Conservation (phyloP, 2,797 vertebrate genomes). For the Hyperoplus lanceolatus region DNA sequence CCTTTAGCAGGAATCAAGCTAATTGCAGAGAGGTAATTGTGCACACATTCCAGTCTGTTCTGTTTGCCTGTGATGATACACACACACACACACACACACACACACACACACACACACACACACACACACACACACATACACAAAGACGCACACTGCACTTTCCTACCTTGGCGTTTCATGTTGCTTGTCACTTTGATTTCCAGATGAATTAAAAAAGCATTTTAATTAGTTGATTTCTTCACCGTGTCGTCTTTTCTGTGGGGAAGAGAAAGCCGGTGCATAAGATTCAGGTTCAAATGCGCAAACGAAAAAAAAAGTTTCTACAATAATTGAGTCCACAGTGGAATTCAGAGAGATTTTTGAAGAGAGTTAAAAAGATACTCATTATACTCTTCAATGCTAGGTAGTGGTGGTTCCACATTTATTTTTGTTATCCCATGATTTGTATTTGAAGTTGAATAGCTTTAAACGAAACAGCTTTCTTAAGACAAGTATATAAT, state of each 20-base stretch:
- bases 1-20: conserved; percentile 87
- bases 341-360: conserved; percentile 40
- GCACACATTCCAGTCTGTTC: conserved; percentile 79
- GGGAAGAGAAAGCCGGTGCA: conserved; percentile 48
- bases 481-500: conserved; percentile 23
- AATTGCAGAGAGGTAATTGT: conserved; percentile 88
- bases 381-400: conserved; percentile 28
- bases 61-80: conserved; percentile 76
- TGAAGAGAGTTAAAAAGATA: conserved; percentile 41
- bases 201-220: conserved; percentile 76
- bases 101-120: conserved; percentile 31
- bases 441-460: conserved; percentile 3
- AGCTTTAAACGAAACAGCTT: neutral
- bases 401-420: neutral
- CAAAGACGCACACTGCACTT: conserved; percentile 49
- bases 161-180: conserved; percentile 79
- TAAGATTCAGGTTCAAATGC: conserved; percentile 49
- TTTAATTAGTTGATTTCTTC: conserved; percentile 81
- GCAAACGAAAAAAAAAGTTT: conserved; percentile 33
- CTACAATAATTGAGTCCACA: conserved; percentile 32
- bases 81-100: conserved; percentile 33
- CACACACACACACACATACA: conserved; percentile 43
- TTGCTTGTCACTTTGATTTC: conserved; percentile 87
- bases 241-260: conserved; percentile 60
- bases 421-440: conserved; percentile 3